Evolutionary conservation across 1,140 invertebrate species (phyloP), one percentile per base, ranked within the genome.

Genomic region (Andricus grossulariae): DNA sequence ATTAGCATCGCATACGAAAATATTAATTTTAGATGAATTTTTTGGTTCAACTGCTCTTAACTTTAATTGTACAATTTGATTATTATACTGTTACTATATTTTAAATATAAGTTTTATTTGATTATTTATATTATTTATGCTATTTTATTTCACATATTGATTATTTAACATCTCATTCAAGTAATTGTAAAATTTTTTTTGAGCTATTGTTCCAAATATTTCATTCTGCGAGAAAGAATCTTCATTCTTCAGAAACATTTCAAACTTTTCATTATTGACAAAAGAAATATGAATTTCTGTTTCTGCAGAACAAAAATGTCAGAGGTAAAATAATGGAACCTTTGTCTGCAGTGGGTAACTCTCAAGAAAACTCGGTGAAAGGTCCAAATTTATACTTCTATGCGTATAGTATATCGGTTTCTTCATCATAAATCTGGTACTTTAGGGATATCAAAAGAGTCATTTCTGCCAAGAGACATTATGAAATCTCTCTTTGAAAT

Each of bases 371-470:
- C 57, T n/a, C 1, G 16, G 21, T 66, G 57, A 66, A 66, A 45
- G 16, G 25, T 39, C 57, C 25, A 66, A 66, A 66, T 66, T 39
- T 66, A 66, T 66, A 60, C 39, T 39, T 4, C 10, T 11, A 45
- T 11, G 10, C 39, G 39, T 45, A 45, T 0, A 2, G n/a, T n/a
- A 66, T 66, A 66, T 66, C 25, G 60, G 45, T 66, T 66, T 66
- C 60, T n/a, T 66, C 8, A 66, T 66, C 8, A 66, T n/a, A 66
- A 45, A 45, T 45, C 39, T 45, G 39, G 39, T 66, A 39, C 60
- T 66, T 45, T 39, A 39, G 60, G 32, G 60, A 39, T n/a, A 66
- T 66, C 60, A n/a, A 12, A 39, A 25, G n/a, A 39, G 21, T 66
- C 12, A 16, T 66, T 39, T 66, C 25, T 32, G 60, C 39, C 60